Conservation (phyloP, 2,888 invertebrate species). For the Erebia palarica region DNA sequence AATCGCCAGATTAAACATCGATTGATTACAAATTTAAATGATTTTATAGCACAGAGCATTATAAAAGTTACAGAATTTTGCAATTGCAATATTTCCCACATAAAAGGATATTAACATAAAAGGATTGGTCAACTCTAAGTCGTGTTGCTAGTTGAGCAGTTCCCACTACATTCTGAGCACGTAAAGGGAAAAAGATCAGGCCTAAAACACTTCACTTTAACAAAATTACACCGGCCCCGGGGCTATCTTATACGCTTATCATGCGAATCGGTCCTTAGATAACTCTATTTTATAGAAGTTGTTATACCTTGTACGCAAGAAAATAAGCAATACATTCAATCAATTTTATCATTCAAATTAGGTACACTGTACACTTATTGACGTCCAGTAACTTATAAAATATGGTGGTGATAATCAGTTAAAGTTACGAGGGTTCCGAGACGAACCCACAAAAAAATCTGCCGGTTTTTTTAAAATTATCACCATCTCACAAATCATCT, state of each 20-base stretch:
- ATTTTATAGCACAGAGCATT: no score
- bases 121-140: background rate
- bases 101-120: background rate
- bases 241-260: slow-evolving; percentile 24
- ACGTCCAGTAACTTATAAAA: no score
- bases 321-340: background rate
- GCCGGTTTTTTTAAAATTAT: no score
- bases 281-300: slow-evolving; percentile 12
- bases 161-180: slow-evolving; percentile 32
- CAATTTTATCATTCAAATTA: no score
- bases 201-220: slow-evolving; percentile 37
- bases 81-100: background rate
- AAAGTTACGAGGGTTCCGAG: no score
- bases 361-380: no score
- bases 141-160: slow-evolving; percentile 55
- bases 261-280: slow-evolving; percentile 18
- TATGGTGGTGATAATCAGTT: no score
- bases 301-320: background rate
- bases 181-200: slow-evolving; percentile 33
- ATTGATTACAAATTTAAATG: no score
- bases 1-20: no score
- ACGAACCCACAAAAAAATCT: no score
- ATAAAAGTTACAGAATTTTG: no score
- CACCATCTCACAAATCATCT: no score
- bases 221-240: slow-evolving; percentile 30